Conservation (phyloP, 2,113 vertebrate genomes). For the Romanogobio albipinnatus region DNA sequence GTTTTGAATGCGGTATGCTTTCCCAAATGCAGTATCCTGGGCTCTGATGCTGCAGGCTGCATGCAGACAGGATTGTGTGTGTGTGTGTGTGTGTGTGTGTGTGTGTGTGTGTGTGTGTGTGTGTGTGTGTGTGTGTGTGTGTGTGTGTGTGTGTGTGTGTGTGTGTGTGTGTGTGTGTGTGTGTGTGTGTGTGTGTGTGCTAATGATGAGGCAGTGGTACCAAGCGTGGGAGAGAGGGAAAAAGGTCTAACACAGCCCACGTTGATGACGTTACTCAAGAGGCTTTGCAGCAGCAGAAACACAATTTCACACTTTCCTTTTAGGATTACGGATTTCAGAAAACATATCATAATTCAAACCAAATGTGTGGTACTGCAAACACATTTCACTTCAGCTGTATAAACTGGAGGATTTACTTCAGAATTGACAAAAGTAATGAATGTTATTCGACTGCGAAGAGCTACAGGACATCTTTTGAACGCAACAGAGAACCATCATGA, state of each 20-base stretch:
- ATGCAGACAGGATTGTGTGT: conserved; percentile 57
- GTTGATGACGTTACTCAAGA: conserved; percentile 62
- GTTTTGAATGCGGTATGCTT: conserved; percentile 31
- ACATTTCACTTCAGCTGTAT: not conserved
- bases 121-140: conserved; percentile 62
- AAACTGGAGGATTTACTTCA: not conserved
- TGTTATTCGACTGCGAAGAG: not conserved
- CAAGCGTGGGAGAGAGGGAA: conserved; percentile 76
- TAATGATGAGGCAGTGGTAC: conserved; percentile 75
- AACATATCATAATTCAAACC: conserved; percentile 47
- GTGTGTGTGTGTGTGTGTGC: conserved; percentile 76
- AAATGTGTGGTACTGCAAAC: conserved; percentile 43
- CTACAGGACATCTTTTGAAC: not conserved
- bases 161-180: conserved; percentile 62
- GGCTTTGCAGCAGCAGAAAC: conserved; percentile 59
- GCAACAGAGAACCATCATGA: not conserved
- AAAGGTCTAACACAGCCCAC: conserved; percentile 76
- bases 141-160: conserved; percentile 63
- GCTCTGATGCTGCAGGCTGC: conserved; percentile 39
- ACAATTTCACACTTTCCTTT: conserved; percentile 69
- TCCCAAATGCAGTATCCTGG: conserved; percentile 32
- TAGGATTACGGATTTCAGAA: conserved; percentile 42
- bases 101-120: conserved; percentile 62
- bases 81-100: conserved; percentile 62
- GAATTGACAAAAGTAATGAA: not conserved